phyloP scores from a whole-genome alignment of 2,888 invertebrate genomes.

The Brenthis ino region DNA sequence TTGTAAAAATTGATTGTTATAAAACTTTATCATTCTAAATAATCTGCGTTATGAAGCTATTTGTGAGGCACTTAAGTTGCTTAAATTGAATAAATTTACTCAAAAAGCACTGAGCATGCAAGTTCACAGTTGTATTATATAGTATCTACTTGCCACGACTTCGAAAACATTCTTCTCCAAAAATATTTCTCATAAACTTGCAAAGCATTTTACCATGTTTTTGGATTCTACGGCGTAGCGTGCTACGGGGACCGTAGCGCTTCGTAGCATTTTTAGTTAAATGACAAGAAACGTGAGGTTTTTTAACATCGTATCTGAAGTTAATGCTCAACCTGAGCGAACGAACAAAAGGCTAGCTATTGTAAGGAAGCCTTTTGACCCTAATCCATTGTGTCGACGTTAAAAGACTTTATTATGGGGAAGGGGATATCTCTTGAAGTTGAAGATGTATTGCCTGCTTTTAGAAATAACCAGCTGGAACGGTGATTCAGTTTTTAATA shows the following conservation, averaged over 20 bases:
- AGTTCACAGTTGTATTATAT: no score
- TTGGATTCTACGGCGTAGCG: constrained; percentile 29
- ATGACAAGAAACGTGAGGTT: constrained; percentile 41
- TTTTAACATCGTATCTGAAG: constrained; percentile 43
- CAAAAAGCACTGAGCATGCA: no score
- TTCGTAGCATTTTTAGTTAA: constrained; percentile 29
- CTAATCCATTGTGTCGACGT: constrained; percentile 45
- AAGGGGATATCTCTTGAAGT: constrained; percentile 40
- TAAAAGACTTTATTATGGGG: constrained; percentile 43
- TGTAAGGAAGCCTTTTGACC: constrained; percentile 50
- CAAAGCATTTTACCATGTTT: constrained; percentile 7
- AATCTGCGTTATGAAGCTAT: no score
- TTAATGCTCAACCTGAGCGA: constrained; percentile 46
- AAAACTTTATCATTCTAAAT: no score
- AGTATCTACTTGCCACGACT: background rate
- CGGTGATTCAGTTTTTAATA: constrained; percentile 30
- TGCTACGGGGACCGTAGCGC: constrained; percentile 30
- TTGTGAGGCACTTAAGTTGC: no score
- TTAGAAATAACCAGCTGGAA: constrained; percentile 33
- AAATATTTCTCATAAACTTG: constrained; percentile 16
- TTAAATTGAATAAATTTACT: no score
- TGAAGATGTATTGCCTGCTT: constrained; percentile 31
- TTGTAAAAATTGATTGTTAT: no score
- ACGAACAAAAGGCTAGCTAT: constrained; percentile 48
- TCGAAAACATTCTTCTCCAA: constrained; percentile 6